Conservation (phyloP, 1,140 invertebrate species). For the Glomeris maerens region DNA sequence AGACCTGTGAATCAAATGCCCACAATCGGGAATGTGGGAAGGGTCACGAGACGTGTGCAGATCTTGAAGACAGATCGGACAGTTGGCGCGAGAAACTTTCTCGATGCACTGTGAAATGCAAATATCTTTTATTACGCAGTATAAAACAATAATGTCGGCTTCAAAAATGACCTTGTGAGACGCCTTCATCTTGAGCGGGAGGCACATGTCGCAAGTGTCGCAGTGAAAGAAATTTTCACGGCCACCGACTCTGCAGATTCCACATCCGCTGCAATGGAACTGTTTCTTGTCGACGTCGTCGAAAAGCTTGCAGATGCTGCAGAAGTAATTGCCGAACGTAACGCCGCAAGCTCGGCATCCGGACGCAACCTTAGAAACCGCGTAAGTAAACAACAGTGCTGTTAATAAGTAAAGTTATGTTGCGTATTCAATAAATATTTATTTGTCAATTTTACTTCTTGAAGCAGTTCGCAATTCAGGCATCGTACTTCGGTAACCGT, state of each 20-base stretch:
- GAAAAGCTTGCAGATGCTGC: slow-evolving; percentile 70
- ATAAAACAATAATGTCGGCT: not conserved
- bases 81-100: slow-evolving; percentile 68
- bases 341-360: slow-evolving; percentile 21
- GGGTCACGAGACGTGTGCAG: slow-evolving; percentile 75
- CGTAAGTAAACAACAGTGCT: slow-evolving; percentile 15
- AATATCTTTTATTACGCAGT: not conserved
- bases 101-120: slow-evolving; percentile 56
- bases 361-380: slow-evolving; percentile 31
- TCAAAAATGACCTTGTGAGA: slow-evolving; percentile 52
- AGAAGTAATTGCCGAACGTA: slow-evolving; percentile 48
- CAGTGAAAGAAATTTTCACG: slow-evolving; percentile 76
- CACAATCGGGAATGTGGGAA: slow-evolving; percentile 71
- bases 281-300: slow-evolving; percentile 76
- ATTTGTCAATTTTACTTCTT: slow-evolving; percentile 41
- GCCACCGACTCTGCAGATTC: slow-evolving; percentile 72
- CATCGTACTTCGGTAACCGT: slow-evolving; percentile 67
- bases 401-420: not conserved
- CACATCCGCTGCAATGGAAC: slow-evolving; percentile 76
- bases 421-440: not conserved
- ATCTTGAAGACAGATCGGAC: slow-evolving; percentile 72
- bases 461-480: slow-evolving; percentile 58
- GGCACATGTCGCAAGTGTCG: slow-evolving; percentile 69
- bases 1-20: slow-evolving; percentile 59
- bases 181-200: slow-evolving; percentile 58